Percentiles rank a stretch among this genome's conserved stretches.
Evolutionary conservation across 2,113 vertebrate genomes (phyloP).

Genomic region (Scolopax mira): DNA sequence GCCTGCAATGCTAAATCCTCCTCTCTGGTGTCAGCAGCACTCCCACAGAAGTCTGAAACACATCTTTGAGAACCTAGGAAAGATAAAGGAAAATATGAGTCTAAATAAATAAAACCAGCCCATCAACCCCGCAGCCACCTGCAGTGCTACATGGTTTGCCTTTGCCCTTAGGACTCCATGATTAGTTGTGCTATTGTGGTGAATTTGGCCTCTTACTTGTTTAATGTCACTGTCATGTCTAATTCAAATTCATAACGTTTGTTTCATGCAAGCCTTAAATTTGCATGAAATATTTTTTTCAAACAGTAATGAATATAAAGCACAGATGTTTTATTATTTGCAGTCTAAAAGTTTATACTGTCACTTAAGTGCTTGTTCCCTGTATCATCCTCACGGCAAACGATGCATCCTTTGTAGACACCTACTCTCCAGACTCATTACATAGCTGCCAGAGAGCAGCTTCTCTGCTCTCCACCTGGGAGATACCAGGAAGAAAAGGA

Average conservation of each 20-base stretch:
- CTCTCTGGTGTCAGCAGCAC: background rate
- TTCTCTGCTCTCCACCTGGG: too few species aligned
- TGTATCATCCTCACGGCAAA: background rate
- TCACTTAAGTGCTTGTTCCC: background rate
- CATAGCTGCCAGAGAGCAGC: background rate
- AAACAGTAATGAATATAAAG: background rate
- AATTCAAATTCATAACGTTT: background rate
- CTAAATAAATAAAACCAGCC: background rate
- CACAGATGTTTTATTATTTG: background rate
- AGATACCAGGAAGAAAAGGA: background rate
- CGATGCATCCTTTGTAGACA: accelerated
- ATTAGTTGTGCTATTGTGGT: accelerated
- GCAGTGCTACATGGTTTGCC: background rate
- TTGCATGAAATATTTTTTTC: background rate
- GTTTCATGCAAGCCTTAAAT: background rate
- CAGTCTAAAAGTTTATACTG: background rate
- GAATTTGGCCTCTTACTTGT: background rate
- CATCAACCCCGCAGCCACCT: background rate
- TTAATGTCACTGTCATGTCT: background rate
- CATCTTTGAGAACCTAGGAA: background rate
- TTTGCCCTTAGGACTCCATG: too few species aligned
- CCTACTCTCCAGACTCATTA: background rate
- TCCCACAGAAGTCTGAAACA: background rate
- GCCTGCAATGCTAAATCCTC: background rate
- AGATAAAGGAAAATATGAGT: background rate